phyloP scores from a whole-genome alignment of 2,888 invertebrate genomes.

The Pseudococcus jackbeardsleyi region DNA sequence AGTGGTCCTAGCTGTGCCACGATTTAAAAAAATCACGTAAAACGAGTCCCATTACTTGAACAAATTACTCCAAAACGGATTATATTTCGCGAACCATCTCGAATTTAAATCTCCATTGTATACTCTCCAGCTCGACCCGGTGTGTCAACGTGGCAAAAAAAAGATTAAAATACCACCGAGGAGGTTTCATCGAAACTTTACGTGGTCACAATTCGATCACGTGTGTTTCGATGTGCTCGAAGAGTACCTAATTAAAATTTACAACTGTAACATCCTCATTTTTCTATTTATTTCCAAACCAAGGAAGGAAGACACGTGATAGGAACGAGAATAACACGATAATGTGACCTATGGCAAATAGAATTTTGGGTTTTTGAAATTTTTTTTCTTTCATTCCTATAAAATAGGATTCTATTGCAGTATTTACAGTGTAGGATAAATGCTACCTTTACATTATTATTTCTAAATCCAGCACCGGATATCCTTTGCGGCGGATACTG shows the following conservation, averaged over 20 bases:
- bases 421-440: too few relatives aligned
- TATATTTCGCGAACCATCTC: not conserved
- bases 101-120: not conserved
- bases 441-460: too few relatives aligned
- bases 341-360: too few relatives aligned
- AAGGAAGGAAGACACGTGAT: not conserved
- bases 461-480: not conserved
- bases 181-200: not conserved
- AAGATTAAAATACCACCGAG: conserved; percentile 8
- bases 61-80: not conserved
- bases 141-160: not conserved
- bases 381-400: not conserved
- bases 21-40: not conserved
- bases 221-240: not conserved
- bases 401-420: not conserved
- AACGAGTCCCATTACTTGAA: not conserved
- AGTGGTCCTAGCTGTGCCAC: not conserved
- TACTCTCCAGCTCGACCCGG: not conserved
- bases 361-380: too few relatives aligned
- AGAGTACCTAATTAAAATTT: not conserved
- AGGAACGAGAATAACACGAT: not conserved
- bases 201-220: not conserved
- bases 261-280: not conserved
- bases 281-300: not conserved
- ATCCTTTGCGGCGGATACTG: not conserved